Conservation (phyloP, 92 coral and sea anemone genomes). For the Desmophyllum pertusum region DNA sequence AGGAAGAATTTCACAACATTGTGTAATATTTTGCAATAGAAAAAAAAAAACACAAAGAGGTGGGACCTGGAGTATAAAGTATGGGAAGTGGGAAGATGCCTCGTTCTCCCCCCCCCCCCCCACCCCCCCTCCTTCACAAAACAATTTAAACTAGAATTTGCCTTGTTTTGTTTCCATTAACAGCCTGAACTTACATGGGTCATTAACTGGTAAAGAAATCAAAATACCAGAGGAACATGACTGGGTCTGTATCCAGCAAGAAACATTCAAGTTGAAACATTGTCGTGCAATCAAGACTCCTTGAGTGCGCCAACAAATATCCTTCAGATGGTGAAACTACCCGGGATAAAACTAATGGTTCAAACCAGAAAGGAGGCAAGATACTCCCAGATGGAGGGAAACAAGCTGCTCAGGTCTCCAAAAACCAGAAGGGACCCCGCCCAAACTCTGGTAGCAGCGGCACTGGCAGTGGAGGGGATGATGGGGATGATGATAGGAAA, state of each 20-base stretch:
- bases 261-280: too few relatives aligned
- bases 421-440: not conserved
- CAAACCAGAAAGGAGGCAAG: not conserved
- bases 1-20: too few relatives aligned
- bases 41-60: too few relatives aligned
- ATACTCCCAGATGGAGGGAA: conserved; percentile 3
- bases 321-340: conserved; percentile 24
- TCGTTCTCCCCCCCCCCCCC: too few relatives aligned
- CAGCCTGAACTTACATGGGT: conserved; percentile 10
- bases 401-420: not conserved
- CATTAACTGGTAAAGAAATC: not conserved
- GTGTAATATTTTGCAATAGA: too few relatives aligned
- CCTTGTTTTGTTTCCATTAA: not conserved
- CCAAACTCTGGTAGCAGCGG: not conserved
- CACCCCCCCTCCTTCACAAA: too few relatives aligned
- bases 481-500: conserved; percentile 10
- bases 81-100: too few relatives aligned
- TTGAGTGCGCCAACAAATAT: not conserved
- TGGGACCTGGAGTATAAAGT: too few relatives aligned
- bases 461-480: conserved; percentile 30
- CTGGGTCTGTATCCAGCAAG: not conserved
- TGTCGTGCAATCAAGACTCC: too few relatives aligned
- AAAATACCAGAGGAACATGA: conserved; percentile 37
- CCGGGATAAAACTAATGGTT: not conserved
- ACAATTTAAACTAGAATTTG: not conserved